phyloP scores from a whole-genome alignment of 2,797 vertebrate genomes.

The Epinephelus malabaricus region DNA sequence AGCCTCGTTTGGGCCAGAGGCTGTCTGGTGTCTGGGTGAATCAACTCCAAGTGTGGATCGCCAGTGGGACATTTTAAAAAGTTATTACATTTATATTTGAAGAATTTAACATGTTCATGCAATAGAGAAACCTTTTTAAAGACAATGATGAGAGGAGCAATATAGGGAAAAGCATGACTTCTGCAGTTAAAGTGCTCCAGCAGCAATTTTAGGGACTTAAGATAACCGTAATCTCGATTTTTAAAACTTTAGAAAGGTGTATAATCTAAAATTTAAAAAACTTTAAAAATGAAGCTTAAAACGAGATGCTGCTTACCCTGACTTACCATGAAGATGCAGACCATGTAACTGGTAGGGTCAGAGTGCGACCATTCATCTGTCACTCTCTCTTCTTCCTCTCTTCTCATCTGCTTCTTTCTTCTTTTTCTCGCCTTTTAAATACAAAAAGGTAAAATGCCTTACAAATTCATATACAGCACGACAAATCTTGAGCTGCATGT shows the following conservation, averaged over 20 bases:
- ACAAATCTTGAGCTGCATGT: constrained; percentile 18
- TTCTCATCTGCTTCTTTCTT: too few relatives aligned
- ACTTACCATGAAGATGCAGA: too few relatives aligned
- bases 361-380: too few relatives aligned
- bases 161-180: not conserved
- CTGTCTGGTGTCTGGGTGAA: constrained; percentile 70
- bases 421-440: not conserved
- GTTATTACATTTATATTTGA: not conserved
- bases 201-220: not conserved
- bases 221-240: too few relatives aligned
- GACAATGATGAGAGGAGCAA: not conserved
- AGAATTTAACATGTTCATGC: not conserved
- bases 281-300: too few relatives aligned
- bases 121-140: not conserved
- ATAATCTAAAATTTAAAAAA: too few relatives aligned
- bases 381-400: not conserved
- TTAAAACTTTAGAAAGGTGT: too few relatives aligned
- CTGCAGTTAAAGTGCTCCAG: not conserved
- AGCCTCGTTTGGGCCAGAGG: constrained; percentile 47
- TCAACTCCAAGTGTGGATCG: constrained; percentile 13
- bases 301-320: too few relatives aligned
- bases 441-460: not conserved
- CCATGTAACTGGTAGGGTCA: too few relatives aligned
- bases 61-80: not conserved
- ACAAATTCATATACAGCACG: not conserved